Percentiles rank a stretch among this genome's conserved stretches.
These are phyloP conservation scores for Danio aesculapii DNA, from an alignment of 2,797 vertebrate species.

Conservation along the genomic window DNA sequence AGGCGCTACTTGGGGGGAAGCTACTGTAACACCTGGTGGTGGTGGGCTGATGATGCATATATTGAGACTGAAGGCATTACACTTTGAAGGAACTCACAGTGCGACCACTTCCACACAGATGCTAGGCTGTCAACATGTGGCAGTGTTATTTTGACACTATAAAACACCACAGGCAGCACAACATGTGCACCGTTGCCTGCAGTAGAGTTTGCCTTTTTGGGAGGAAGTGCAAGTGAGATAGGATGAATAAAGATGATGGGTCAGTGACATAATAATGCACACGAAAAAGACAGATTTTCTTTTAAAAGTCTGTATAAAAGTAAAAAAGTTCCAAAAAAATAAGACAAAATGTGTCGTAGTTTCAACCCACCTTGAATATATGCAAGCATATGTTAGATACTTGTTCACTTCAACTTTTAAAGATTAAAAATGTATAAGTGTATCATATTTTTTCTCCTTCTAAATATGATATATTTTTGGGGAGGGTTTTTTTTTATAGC, in stretches of 20 bases:
- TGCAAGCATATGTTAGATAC: not conserved
- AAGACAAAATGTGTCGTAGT: not conserved
- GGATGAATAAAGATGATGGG: not conserved
- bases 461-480: not conserved
- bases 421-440: too few relatives aligned
- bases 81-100: constrained; percentile 16
- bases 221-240: not conserved
- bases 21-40: constrained; percentile 32
- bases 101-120: not conserved
- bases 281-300: not conserved
- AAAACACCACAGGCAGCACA: constrained; percentile 7
- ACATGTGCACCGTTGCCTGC: not conserved
- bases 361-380: not conserved
- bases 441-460: not conserved
- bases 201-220: not conserved
- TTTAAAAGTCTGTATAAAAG: not conserved
- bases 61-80: constrained; percentile 35
- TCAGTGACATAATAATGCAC: not conserved
- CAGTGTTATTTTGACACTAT: not conserved
- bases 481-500: not conserved
- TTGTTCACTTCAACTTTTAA: too few relatives aligned
- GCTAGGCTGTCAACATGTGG: not conserved
- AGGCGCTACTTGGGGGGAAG: constrained; percentile 58
- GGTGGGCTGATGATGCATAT: constrained; percentile 33
- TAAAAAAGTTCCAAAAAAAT: too few relatives aligned